A percentile compares a stretch with the other conserved stretches of the same genome.
Evolutionary conservation across 2,113 vertebrate species (phyloP).

Genomic region (Thalassarche chlororhynchos): DNA sequence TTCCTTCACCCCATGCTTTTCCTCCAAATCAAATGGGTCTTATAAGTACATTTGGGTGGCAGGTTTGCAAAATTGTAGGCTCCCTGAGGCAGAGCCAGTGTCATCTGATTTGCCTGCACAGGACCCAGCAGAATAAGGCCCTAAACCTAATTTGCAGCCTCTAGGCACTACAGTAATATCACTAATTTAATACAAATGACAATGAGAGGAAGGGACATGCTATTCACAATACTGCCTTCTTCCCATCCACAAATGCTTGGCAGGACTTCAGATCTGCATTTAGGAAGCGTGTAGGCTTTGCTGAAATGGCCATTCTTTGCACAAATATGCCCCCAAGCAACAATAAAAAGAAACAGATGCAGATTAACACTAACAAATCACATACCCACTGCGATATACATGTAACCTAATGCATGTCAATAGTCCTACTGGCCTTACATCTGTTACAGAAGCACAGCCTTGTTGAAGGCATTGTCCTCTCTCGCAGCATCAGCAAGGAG

Average conservation of each 20-base stretch:
- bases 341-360: conserved; percentile 49
- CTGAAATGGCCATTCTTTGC: conserved; percentile 15
- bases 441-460: not conserved
- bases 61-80: not conserved
- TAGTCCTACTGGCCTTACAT: not conserved
- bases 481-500: not conserved
- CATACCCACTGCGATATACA: not conserved
- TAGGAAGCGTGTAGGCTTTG: not conserved
- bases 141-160: not conserved
- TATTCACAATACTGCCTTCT: conserved; percentile 15
- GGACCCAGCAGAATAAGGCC: not conserved
- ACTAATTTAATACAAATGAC: conserved; percentile 21
- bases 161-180: not conserved
- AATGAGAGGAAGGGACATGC: not conserved
- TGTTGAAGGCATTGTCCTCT: not conserved
- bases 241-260: conserved; percentile 19
- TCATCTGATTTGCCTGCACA: not conserved
- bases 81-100: not conserved
- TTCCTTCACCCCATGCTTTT: not conserved
- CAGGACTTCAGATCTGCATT: conserved; percentile 35
- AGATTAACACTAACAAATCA: conserved; percentile 44
- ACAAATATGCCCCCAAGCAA: conserved; percentile 9
- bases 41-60: not conserved
- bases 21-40: not conserved
- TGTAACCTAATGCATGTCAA: not conserved